These are phyloP conservation scores for Puffinus mauretanicus DNA, from an alignment of 2,113 vertebrate genomes.

Conservation along the genomic window DNA sequence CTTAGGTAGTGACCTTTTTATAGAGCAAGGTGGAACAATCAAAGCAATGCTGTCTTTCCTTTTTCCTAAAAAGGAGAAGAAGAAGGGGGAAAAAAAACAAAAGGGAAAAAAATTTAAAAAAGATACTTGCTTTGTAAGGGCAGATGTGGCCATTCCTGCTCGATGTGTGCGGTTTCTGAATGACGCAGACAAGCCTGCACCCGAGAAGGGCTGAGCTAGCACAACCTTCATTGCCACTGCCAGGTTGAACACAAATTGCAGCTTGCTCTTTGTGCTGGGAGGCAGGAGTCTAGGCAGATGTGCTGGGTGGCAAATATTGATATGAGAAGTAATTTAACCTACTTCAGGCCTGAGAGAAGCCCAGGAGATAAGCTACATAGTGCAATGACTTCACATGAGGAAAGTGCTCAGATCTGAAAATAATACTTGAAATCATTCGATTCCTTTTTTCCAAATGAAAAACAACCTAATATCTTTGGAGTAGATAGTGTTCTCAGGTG, in stretches of 20 bases:
- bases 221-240: too few relatives aligned
- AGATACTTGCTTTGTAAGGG: not conserved
- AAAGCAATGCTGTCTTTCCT: too few relatives aligned
- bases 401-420: not conserved
- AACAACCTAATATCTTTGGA: not conserved
- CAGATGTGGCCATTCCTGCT: not conserved
- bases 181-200: accelerated
- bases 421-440: not conserved
- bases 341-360: not conserved
- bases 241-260: accelerated
- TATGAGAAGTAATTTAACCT: not conserved
- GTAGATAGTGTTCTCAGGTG: not conserved
- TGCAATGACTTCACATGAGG: not conserved
- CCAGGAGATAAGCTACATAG: not conserved
- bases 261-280: not conserved
- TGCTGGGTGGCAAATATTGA: not conserved
- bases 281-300: too few relatives aligned
- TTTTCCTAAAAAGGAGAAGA: too few relatives aligned
- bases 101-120: not conserved
- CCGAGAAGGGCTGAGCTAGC: not conserved
- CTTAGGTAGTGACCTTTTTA: not conserved
- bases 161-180: accelerated
- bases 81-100: too few relatives aligned
- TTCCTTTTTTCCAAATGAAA: not conserved
- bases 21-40: not conserved